Conservation (phyloP, 2,113 vertebrate species). For the Neodon shergylaensis region DNA sequence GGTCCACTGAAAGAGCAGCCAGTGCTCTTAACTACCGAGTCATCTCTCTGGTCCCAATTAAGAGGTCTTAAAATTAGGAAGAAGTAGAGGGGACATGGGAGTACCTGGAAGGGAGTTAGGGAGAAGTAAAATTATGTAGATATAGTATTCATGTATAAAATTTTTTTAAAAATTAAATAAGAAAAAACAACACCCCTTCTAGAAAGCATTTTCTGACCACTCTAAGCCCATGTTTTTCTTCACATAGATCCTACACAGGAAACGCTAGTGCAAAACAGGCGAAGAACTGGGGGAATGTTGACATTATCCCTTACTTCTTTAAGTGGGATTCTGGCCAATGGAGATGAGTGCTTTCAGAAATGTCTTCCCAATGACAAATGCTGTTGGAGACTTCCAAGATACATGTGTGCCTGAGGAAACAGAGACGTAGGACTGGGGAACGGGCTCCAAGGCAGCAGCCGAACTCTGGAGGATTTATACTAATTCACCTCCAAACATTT, state of each 20-base stretch:
- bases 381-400: neutral
- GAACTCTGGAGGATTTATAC: neutral
- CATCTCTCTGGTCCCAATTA: neutral
- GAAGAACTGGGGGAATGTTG: slow-evolving; percentile 11
- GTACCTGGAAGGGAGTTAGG: neutral
- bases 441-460: neutral
- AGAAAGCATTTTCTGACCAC: neutral
- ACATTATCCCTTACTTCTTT: neutral
- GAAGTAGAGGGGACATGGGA: too few species aligned
- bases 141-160: neutral
- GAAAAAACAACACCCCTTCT: neutral
- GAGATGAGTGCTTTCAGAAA: slow-evolving; percentile 24
- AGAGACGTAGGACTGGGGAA: neutral
- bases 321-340: neutral
- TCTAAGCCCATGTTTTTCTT: neutral
- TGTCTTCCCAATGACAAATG: neutral
- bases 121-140: neutral
- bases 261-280: neutral
- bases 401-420: slow-evolving; percentile 7
- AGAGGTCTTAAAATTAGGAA: neutral
- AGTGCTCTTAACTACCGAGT: neutral
- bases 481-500: slow-evolving; percentile 2
- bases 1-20: neutral
- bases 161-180: neutral
- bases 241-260: neutral